These are phyloP conservation scores for Acanthochromis polyacanthus DNA, from an alignment of 2,113 vertebrate genomes.

Conservation along the genomic window DNA sequence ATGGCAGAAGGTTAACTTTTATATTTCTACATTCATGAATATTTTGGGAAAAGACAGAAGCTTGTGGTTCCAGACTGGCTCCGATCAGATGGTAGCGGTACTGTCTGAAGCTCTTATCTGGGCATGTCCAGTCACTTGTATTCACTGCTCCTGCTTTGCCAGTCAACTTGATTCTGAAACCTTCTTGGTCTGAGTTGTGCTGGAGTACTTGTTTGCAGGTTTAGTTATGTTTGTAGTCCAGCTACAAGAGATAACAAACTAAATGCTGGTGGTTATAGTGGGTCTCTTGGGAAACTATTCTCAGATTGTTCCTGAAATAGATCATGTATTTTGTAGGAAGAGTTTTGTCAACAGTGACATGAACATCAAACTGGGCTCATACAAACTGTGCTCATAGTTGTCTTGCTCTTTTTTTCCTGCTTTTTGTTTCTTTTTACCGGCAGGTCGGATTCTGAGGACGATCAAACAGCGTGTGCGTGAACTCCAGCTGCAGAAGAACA, in stretches of 20 bases:
- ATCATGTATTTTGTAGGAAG: neutral
- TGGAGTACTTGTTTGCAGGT: too few relatives aligned
- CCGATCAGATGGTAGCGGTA: too few relatives aligned
- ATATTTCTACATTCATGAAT: too few relatives aligned
- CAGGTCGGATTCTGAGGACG: slow-evolving; percentile 77
- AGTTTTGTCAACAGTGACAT: slow-evolving; percentile 3
- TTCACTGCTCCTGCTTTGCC: too few relatives aligned
- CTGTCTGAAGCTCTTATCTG: too few relatives aligned
- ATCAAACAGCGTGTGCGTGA: slow-evolving; percentile 72
- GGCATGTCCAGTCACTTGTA: too few relatives aligned
- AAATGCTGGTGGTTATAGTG: neutral
- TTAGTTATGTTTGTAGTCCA: neutral
- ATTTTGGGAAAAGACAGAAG: too few relatives aligned
- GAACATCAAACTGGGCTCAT: neutral
- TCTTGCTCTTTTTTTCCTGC: neutral
- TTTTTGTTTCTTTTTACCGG: neutral
- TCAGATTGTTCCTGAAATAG: slow-evolving; percentile 22
- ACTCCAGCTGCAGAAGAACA: slow-evolving; percentile 62
- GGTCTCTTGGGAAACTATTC: neutral
- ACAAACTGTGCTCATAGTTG: neutral
- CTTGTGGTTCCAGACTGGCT: too few relatives aligned
- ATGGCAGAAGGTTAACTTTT: too few relatives aligned
- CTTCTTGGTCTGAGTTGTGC: too few relatives aligned
- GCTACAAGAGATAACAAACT: neutral
- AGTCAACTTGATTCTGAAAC: too few relatives aligned